Evolutionary conservation across 2,113 vertebrate species (phyloP).

Genomic region (Murina feae): DNA sequence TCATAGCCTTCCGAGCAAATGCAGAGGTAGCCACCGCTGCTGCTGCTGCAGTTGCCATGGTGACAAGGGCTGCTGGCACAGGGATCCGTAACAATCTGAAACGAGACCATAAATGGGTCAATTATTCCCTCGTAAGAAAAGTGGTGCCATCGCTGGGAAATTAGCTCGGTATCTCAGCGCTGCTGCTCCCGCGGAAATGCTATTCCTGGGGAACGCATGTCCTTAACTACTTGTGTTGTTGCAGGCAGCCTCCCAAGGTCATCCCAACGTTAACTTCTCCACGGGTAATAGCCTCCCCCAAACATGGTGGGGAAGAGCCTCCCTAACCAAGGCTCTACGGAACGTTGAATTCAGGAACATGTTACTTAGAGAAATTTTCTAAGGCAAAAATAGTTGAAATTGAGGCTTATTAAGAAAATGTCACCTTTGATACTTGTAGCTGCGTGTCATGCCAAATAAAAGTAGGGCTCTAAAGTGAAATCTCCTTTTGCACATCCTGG

Average conservation of each 20-base stretch:
- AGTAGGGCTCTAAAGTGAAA: neutral
- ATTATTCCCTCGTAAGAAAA: conserved; percentile 47
- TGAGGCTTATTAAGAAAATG: neutral
- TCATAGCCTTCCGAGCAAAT: conserved; percentile 88
- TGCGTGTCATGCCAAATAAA: neutral
- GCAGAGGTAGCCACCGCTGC: conserved; percentile 84
- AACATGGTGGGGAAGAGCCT: neutral
- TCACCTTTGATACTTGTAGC: neutral
- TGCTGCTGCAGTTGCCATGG: conserved; percentile 95
- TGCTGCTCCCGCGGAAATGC: too few relatives aligned
- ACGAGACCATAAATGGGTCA: conserved; percentile 74
- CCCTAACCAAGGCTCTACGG: neutral
- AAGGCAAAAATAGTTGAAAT: neutral
- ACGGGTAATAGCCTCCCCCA: neutral
- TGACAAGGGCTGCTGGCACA: conserved; percentile 95
- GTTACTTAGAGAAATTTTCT: neutral
- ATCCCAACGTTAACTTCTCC: neutral
- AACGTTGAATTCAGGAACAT: neutral
- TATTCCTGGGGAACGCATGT: rapidly evolving
- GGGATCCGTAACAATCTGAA: conserved; percentile 91
- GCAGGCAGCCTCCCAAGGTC: neutral
- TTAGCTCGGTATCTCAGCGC: neutral
- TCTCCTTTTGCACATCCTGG: neutral
- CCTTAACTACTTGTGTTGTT: neutral
- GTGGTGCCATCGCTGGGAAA: neutral